These are phyloP conservation scores for Rhipidura dahli DNA, from an alignment of 2,113 vertebrate species.

Conservation along the genomic window DNA sequence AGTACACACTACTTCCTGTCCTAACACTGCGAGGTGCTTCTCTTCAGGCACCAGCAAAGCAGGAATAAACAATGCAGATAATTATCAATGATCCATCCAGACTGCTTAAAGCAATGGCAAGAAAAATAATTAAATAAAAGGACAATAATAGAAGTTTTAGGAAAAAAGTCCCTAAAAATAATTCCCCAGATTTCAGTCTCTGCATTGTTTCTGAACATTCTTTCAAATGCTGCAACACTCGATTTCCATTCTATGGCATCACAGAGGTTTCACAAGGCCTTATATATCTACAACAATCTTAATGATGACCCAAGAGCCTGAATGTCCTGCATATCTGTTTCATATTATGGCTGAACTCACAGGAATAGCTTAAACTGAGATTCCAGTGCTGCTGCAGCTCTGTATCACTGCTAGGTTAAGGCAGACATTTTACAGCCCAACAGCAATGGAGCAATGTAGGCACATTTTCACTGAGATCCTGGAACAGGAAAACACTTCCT, in stretches of 20 bases:
- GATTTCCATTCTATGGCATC: conserved; percentile 31
- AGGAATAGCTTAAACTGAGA: neutral
- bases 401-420: neutral
- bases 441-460: rapidly evolving
- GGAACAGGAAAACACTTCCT: neutral
- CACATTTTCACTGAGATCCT: neutral
- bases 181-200: neutral
- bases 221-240: neutral
- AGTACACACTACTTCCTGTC: neutral
- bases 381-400: neutral
- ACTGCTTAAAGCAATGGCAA: neutral
- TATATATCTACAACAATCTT: neutral
- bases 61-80: neutral
- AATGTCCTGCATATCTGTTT: neutral
- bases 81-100: neutral
- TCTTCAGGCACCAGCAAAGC: neutral
- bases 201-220: neutral
- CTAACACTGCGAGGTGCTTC: neutral
- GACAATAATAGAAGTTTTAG: neutral
- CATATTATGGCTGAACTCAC: neutral
- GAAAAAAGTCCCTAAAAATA: neutral
- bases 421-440: neutral
- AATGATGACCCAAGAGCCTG: neutral
- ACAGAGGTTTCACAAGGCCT: conserved; percentile 2
- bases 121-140: neutral